Conservation (phyloP, 64 coral and sea anemone genomes). For the Astreopora myriophthalma region DNA sequence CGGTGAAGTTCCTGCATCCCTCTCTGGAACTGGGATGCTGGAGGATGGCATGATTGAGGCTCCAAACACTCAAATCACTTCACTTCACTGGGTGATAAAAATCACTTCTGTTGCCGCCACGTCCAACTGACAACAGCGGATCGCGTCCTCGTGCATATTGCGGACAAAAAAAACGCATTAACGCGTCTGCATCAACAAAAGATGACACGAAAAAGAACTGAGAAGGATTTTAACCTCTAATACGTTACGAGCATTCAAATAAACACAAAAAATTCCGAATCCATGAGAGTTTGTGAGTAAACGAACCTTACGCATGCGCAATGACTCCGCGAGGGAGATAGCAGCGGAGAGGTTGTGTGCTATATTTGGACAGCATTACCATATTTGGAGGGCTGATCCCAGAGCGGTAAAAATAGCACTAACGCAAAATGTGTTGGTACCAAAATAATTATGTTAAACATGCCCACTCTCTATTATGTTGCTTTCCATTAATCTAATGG, state of each 20-base stretch:
- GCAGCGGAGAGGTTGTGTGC: neutral
- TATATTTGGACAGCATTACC: slow-evolving; percentile 40
- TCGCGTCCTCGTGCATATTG: neutral
- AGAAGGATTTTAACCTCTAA: neutral
- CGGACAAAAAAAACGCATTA: neutral
- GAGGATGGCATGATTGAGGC: slow-evolving; percentile 83
- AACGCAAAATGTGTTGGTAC: neutral
- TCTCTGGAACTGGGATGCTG: slow-evolving; percentile 82
- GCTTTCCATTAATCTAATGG: neutral
- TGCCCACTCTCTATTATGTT: neutral
- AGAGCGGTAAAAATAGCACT: neutral
- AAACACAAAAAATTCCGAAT: slow-evolving; percentile 25
- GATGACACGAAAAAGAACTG: neutral
- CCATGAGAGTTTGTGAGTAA: slow-evolving; percentile 57
- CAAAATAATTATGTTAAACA: neutral
- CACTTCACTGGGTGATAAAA: slow-evolving; percentile 30
- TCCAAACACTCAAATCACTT: slow-evolving; percentile 60
- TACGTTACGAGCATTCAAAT: neutral
- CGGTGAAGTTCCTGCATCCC: slow-evolving; percentile 68
- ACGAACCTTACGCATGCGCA: slow-evolving; percentile 8
- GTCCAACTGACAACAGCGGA: neutral
- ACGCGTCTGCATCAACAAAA: neutral
- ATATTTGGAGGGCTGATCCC: neutral
- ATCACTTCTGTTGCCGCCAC: neutral
- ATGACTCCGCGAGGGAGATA: neutral